Percentiles rank a stretch among this genome's conserved stretches.
phyloP scores from a whole-genome alignment of 2,888 invertebrate species.

The Stegophylla sp. region DNA sequence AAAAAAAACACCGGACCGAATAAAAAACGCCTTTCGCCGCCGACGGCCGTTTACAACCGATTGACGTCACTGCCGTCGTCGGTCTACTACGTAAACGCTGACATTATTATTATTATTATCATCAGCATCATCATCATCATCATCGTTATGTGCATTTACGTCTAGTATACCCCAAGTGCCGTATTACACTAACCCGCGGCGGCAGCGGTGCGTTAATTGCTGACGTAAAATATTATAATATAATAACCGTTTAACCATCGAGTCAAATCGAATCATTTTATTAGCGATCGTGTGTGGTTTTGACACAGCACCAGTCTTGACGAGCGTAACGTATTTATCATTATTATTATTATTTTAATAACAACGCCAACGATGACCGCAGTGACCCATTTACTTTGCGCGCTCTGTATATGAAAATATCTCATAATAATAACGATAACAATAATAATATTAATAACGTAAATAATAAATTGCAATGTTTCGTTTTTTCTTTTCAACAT shows the following conservation, averaged over 20 bases:
- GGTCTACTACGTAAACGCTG: not conserved
- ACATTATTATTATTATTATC: not conserved
- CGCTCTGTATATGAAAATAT: no score
- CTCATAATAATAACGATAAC: no score
- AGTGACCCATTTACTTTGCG: not conserved
- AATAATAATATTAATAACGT: no score
- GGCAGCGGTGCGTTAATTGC: not conserved
- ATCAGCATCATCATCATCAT: not conserved
- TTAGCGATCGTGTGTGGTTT: conserved; percentile 1
- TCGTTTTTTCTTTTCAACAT: no score
- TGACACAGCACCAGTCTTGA: not conserved
- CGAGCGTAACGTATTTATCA: not conserved
- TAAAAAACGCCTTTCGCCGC: not conserved
- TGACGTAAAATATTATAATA: not conserved
- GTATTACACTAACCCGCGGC: not conserved
- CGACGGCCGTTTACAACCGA: not conserved
- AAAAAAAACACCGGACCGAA: not conserved
- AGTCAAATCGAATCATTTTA: not conserved
- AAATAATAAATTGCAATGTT: no score
- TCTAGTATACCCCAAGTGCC: no score
- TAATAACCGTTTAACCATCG: not conserved
- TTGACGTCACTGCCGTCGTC: not conserved
- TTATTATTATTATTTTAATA: not conserved
- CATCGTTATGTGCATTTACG: no score
- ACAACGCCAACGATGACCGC: not conserved